Base-by-base conservation (phyloP, 1,140 invertebrate genomes). In the Zaprionus africanus region DNA sequence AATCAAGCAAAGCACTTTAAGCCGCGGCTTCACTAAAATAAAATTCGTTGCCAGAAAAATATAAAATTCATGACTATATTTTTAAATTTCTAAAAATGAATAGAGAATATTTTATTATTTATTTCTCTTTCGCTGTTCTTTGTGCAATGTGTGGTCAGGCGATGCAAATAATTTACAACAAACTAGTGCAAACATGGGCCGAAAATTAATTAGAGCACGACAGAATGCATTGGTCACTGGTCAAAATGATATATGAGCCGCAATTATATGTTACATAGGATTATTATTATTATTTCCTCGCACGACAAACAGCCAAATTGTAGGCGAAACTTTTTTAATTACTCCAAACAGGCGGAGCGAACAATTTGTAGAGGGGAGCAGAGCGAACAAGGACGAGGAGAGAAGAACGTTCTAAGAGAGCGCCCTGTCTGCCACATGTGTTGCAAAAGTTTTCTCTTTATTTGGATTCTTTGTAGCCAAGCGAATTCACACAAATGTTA, bases 291-390 rank as follows among this genome's bases (percentile, higher is more conserved):
- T 75, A 62, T 70, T 63, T 38, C 15, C 54, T 65, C 22, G 24
- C 59, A 54, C 62, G 46, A 28, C 58, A 58, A 12, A 17, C 57
- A 28, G 11, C 28, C 28, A 36, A 19, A n/a, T 51, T 59, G 49
- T 41, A 26, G 11, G 17, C 34, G 31, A 69, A 75, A 75, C 66
- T 75, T 75, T 75, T 75, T 75, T 75, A 75, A 75, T 75, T 75
- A 75, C 72, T 75, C 49, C 53, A 75, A 75, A 75, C 71, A 62
- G 60, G 26, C 60, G 43, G 28, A 17, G 15, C 24, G 41, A 26
- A 43, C 12, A 64, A 51, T 68, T 68, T 19, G 1, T 12, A 59
- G 46, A 17, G 9, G 15, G 11, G 17, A 5, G 15, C 4, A 7
- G 3, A 15, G 22, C 26, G 12, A 51, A 63, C 46, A 51, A 53